Base-by-base conservation (phyloP, 2,797 vertebrate genomes). In the Limnodromus scolopaceus region DNA sequence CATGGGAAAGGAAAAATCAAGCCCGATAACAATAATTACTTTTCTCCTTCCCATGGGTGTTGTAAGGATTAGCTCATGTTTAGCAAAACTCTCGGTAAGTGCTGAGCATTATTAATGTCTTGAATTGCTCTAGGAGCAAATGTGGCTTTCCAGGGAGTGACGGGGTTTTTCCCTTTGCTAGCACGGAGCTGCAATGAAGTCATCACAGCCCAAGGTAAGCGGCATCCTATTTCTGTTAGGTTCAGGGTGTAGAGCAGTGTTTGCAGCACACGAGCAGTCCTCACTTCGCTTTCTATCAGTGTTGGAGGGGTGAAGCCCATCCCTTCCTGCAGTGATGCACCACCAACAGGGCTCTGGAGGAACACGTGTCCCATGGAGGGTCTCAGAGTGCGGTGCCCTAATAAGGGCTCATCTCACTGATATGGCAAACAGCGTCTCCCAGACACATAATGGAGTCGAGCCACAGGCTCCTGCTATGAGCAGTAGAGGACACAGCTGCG, bases 61-160 rank as follows among this genome's bases (percentile, higher is more conserved):
- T 89, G 74, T 96, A 95, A 83, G 77, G 77, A 94, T 96, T 96
- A 94, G 90, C 88, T 95, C 96, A 95, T 92, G 75, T 96, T 96
- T 93, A 96, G 89, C 92, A 90, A 90, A 94, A 78, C 63, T 53
- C 48, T 60, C 74, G 77, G 16, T 70, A 87, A 96, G 90, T 84
- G 87, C 92, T 95, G 76, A 90, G 53, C 0, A 1, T 96, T 95
- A 89, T 93, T 92, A 91, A 92, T 71, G 84, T 57, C 64, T 95
- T 89, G 86, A 81, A 89, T 80, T 83, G 78, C 86, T 93, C 30
- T 75, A 91, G 71, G 64, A 94, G 48, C 1, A 0, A 90, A 57
- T 49, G 71, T 89, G 78, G 70, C 60, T 94, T 96, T 93, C 93
- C 93, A 96, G 81, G 68, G 93, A 93, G 80, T 93, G 90, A 95